A percentile compares a stretch with the other conserved stretches of the same genome.
phyloP scores from a whole-genome alignment of 2,113 vertebrate genomes.

The Hydrolagus affinis region DNA sequence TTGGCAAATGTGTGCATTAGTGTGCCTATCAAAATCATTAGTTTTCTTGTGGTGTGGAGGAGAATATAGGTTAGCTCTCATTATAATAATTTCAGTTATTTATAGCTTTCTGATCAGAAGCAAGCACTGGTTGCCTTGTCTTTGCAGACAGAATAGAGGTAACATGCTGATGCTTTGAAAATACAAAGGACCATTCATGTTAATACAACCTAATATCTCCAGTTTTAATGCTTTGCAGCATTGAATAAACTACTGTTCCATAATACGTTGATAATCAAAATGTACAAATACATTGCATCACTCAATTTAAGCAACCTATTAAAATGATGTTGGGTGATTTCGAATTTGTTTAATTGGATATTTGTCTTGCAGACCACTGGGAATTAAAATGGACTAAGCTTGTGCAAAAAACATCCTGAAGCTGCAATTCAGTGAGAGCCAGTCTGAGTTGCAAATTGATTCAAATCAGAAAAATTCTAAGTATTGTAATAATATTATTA shows the following conservation, averaged over 20 bases:
- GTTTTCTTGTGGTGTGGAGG: neutral
- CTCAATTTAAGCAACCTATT: too few species aligned
- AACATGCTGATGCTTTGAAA: neutral
- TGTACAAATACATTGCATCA: neutral
- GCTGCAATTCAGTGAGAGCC: neutral
- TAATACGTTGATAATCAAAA: neutral
- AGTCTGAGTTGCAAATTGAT: neutral
- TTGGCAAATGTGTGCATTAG: neutral
- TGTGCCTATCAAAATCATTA: neutral
- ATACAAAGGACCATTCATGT: neutral
- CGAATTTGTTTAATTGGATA: neutral
- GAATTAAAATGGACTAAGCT: neutral
- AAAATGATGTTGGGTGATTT: neutral
- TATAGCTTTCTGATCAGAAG: too few species aligned
- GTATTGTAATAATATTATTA: too few species aligned
- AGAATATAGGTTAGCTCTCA: neutral
- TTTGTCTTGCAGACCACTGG: neutral
- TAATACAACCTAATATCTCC: neutral
- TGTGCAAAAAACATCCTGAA: neutral
- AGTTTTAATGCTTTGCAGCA: neutral
- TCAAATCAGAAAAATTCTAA: neutral
- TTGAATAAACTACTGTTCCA: neutral
- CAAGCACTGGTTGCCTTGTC: too few species aligned
- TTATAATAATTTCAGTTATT: neutral
- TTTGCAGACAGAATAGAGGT: neutral